Percentiles rank a stretch among this genome's conserved stretches.
Conservation (phyloP, 2,113 vertebrate species). For the Ctenomys sociabilis region DNA sequence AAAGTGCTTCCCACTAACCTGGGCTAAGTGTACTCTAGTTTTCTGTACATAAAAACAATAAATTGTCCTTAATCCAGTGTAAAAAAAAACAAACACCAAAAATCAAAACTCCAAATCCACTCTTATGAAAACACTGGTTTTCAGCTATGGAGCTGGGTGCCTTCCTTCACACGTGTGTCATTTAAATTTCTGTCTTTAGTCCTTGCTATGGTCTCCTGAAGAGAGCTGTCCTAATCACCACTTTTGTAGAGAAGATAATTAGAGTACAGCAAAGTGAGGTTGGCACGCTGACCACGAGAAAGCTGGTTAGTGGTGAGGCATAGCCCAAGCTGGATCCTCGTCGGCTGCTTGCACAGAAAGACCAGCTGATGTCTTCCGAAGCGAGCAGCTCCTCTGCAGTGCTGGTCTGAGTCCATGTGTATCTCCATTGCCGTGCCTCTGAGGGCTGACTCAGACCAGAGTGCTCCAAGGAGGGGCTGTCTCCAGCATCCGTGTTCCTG, state of each 20-base stretch:
- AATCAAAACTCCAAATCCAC: background rate
- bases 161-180: background rate
- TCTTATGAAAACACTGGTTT: background rate
- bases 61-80: no score
- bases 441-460: background rate
- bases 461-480: background rate
- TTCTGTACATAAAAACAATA: no score
- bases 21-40: no score
- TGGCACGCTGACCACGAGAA: background rate
- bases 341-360: background rate
- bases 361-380: background rate
- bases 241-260: slow-evolving; percentile 22
- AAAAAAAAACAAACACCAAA: no score
- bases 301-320: background rate
- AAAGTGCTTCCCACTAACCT: no score
- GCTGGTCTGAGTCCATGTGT: background rate
- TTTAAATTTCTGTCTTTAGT: background rate
- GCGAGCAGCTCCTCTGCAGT: background rate
- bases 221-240: background rate
- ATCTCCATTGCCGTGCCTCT: background rate
- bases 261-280: background rate
- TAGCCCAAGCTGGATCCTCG: background rate
- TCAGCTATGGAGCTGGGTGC: background rate
- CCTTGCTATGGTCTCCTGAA: background rate
- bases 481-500: background rate